These are phyloP conservation scores for Aspiorhynchus laticeps DNA, from an alignment of 2,113 vertebrate species.

Conservation along the genomic window DNA sequence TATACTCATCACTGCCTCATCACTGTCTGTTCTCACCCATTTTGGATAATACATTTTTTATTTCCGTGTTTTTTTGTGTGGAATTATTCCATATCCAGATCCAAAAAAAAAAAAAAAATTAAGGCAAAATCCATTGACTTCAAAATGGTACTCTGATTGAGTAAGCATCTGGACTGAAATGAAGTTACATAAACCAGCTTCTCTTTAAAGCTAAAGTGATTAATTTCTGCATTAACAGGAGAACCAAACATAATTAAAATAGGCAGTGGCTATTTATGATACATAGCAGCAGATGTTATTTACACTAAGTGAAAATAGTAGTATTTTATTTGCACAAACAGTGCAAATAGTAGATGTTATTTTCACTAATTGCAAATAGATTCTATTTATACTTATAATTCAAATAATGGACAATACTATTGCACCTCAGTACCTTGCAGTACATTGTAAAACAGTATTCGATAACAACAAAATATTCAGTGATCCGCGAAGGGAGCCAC, in stretches of 20 bases:
- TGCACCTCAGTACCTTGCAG: too few species aligned
- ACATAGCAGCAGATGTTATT: background rate
- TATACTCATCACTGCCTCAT: constrained; percentile 4
- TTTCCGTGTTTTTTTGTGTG: background rate
- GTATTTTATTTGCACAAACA: background rate
- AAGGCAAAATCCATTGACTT: background rate
- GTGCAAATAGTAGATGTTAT: background rate
- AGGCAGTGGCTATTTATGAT: background rate
- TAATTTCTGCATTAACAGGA: background rate
- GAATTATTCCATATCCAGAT: background rate
- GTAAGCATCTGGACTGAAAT: background rate
- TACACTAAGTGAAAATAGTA: background rate
- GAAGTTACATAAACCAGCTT: background rate
- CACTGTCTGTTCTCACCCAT: background rate
- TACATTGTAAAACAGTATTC: too few species aligned
- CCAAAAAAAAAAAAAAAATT: too few species aligned
- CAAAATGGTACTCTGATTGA: background rate
- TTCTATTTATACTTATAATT: background rate
- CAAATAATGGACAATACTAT: background rate
- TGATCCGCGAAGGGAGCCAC: background rate
- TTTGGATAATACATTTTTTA: background rate
- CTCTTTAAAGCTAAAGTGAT: background rate
- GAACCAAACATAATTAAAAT: background rate
- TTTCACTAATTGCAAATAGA: background rate
- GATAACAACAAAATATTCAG: background rate